Percentiles rank a stretch among this genome's conserved stretches.
These are phyloP conservation scores for Sylvicapra grimmia DNA, from an alignment of 2,113 vertebrate genomes.

Conservation along the genomic window DNA sequence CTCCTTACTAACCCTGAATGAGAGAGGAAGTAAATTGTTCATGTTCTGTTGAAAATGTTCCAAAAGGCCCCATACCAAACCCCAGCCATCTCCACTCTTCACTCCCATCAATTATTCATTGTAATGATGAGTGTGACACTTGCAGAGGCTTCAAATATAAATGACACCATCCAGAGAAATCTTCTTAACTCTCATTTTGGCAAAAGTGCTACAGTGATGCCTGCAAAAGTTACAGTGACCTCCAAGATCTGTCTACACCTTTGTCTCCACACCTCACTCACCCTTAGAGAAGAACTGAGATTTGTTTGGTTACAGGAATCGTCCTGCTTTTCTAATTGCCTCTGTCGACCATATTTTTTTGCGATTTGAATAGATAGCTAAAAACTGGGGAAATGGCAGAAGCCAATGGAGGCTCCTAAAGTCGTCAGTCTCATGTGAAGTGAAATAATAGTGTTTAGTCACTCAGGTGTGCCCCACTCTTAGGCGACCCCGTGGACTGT, in stretches of 20 bases:
- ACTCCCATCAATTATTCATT: constrained; percentile 4
- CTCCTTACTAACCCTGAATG: not conserved
- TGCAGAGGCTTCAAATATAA: not conserved
- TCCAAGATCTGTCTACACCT: fast-evolving
- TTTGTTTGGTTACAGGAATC: fast-evolving
- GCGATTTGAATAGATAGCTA: not conserved
- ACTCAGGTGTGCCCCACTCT: not conserved
- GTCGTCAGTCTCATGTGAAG: not conserved
- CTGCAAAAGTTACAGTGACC: fast-evolving
- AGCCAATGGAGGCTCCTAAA: not conserved
- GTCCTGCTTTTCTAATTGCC: not conserved
- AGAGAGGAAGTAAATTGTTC: not conserved
- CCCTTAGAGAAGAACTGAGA: not conserved
- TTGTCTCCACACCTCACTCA: fast-evolving
- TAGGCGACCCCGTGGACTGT: not conserved
- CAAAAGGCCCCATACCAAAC: not conserved
- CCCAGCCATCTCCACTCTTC: not conserved
- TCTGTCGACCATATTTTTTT: not conserved
- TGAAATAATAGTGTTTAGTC: not conserved
- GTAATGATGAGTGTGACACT: not conserved
- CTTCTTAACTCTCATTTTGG: not conserved
- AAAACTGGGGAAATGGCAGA: not conserved
- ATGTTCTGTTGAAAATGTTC: not conserved
- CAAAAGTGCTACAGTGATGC: fast-evolving
- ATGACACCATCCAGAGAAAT: not conserved